These are phyloP conservation scores for Drosophila varians DNA, from an alignment of 1,140 invertebrate genomes.

Conservation along the genomic window DNA sequence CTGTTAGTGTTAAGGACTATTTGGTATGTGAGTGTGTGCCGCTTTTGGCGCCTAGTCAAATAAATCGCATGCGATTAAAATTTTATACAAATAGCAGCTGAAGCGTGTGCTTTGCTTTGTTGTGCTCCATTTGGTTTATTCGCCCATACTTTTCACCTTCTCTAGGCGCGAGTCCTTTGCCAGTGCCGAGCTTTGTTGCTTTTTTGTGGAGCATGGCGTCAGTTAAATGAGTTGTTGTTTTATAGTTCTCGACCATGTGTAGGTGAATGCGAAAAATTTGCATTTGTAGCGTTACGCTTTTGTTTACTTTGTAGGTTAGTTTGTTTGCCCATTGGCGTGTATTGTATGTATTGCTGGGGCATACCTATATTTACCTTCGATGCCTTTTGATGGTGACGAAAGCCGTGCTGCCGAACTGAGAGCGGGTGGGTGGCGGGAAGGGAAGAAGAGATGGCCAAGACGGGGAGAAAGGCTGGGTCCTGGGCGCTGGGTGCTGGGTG, in stretches of 20 bases:
- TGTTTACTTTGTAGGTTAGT: conserved; percentile 79
- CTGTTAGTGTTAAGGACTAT: conserved; percentile 1
- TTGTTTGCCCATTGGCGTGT: conserved; percentile 51
- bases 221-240: conserved; percentile 76
- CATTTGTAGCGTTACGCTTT: conserved; percentile 73
- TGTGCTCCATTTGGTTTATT: conserved; percentile 16
- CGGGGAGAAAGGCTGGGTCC: not conserved
- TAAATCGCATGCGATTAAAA: conserved; percentile 77
- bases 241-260: conserved; percentile 50
- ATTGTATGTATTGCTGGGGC: conserved; percentile 28
- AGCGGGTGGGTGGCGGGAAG: conserved; percentile 6
- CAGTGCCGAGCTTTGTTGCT: conserved; percentile 34
- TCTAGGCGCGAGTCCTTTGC: conserved; percentile 14
- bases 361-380: conserved; percentile 72
- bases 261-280: conserved; percentile 59
- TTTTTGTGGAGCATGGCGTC: conserved; percentile 57
- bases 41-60: conserved; percentile 62
- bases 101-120: conserved; percentile 42
- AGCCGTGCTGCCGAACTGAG: conserved; percentile 9
- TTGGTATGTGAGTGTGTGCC: conserved; percentile 9
- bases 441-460: not conserved
- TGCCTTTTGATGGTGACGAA: conserved; percentile 55
- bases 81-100: conserved; percentile 57
- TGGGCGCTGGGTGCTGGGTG: conserved; percentile 4
- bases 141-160: conserved; percentile 19